Evolutionary conservation across 1,140 invertebrate genomes (phyloP), one percentile per base, ranked within the genome.

Genomic region (Reticulitermes speratus): DNA sequence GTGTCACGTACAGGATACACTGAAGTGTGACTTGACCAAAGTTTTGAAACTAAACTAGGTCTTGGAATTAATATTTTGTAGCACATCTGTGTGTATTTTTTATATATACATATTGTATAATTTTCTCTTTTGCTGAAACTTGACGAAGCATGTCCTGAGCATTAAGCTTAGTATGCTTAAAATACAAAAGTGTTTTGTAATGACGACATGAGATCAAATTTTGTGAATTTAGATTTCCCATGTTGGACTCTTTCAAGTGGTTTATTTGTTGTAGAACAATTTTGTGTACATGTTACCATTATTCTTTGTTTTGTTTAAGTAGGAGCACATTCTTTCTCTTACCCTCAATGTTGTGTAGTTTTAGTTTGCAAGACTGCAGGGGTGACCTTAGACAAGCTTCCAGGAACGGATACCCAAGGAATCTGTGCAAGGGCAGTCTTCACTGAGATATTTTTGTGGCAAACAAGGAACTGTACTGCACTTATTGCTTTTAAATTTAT

Each of bases 251-350:
- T 65, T 65, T 65, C 25, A 75, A 3, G 65, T 75, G 65, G n/a
- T 75, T 75, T 75, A 75, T 75, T 9, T 30, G n/a, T 75, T 75
- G 65, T 75, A 75, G 25, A 19, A 55, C 52, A 75, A 75, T 75
- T 75, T 75, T 25, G n/a, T 75, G 65, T 75, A 75, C 65, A 75
- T 75, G 65, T 75, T 75, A 75, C 65, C 65, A n/a, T 75, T n/a
- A 30, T n/a, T 75, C n/a, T 75, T 5, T 75, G 65, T 75, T 75
- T 30, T n/a, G 9, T n/a, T 8, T 30, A 25, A 75, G n/a, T 75
- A 12, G 25, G 9, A 11, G n/a, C n/a, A 30, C 30, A 14, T 75
- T 19, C 65, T 75, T 8, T 30, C n/a, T n/a, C 65, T 75, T 75
- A 75, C 14, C n/a, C 30, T 25, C 30, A 75, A 75, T 75, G n/a